Evolutionary conservation across 2,113 vertebrate genomes (phyloP).

Genomic region (Odocoileus hemionus): DNA sequence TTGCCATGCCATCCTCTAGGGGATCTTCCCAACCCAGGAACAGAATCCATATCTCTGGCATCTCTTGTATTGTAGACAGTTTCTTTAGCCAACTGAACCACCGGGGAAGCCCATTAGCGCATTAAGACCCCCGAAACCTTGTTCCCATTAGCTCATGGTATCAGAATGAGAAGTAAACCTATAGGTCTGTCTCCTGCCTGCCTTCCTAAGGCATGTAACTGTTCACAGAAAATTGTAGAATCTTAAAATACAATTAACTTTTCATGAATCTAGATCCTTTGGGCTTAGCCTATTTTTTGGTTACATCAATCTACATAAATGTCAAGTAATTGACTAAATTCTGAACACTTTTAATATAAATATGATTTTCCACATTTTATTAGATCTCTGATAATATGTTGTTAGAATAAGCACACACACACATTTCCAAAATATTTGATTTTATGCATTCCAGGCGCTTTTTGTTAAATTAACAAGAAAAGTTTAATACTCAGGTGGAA

Average conservation of each 20-base stretch:
- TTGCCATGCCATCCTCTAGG: background rate
- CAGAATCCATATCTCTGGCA: background rate
- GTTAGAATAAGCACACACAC: background rate
- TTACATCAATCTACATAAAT: background rate
- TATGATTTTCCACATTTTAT: background rate
- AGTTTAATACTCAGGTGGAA: background rate
- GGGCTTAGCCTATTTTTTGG: background rate
- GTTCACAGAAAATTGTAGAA: background rate
- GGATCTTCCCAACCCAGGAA: background rate
- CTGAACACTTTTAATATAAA: background rate
- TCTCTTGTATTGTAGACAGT: background rate
- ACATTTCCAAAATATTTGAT: background rate
- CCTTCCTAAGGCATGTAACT: background rate
- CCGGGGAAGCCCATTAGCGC: background rate
- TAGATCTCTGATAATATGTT: background rate
- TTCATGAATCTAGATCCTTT: background rate
- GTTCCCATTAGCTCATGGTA: background rate
- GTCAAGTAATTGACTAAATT: background rate
- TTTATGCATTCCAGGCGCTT: background rate
- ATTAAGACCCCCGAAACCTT: background rate
- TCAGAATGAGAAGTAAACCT: background rate
- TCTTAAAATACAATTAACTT: background rate
- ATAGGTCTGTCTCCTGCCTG: background rate
- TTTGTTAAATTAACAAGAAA: background rate
- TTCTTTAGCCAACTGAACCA: background rate